phyloP scores from a whole-genome alignment of 2,888 invertebrate genomes.

The Silvanus unidentatus region DNA sequence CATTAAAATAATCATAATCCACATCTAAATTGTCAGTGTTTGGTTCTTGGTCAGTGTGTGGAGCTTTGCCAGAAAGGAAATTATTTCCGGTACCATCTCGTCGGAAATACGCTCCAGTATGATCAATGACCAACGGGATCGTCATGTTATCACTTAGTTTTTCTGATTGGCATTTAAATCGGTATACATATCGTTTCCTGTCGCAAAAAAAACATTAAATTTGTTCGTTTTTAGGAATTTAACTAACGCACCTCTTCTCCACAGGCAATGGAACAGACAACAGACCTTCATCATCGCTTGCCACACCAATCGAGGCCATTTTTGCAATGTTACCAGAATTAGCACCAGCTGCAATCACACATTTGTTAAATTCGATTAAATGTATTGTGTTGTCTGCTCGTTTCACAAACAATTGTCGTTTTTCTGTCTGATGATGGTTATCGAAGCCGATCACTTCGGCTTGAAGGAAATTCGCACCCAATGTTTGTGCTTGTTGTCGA shows the following conservation, averaged over 20 bases:
- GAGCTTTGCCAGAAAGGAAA: conserved; percentile 74
- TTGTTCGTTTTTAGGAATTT: no score
- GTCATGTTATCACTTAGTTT: conserved; percentile 72
- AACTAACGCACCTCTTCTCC: conserved; percentile 64
- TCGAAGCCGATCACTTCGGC: conserved; percentile 75
- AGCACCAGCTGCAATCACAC: conserved; percentile 81
- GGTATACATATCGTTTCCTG: conserved; percentile 78
- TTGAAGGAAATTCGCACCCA: conserved; percentile 70
- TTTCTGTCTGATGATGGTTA: no score
- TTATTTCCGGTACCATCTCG: conserved; percentile 78
- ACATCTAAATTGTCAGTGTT: conserved; percentile 59
- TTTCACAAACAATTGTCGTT: no score
- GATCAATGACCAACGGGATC: conserved; percentile 84
- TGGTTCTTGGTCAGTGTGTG: conserved; percentile 61
- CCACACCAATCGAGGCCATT: conserved; percentile 71
- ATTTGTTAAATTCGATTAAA: conserved; percentile 64
- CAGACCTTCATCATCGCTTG: conserved; percentile 58
- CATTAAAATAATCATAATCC: conserved; percentile 67
- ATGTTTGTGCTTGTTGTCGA: conserved; percentile 63
- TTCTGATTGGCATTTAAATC: conserved; percentile 60
- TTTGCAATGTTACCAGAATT: conserved; percentile 66
- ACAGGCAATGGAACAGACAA: conserved; percentile 75
- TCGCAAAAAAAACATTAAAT: no score
- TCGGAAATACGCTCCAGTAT: conserved; percentile 70
- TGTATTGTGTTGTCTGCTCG: conserved; percentile 33